Evolutionary conservation across 2,113 vertebrate genomes (phyloP), one percentile per base, ranked within the genome.

Genomic region (Crypturellus undulatus): DNA sequence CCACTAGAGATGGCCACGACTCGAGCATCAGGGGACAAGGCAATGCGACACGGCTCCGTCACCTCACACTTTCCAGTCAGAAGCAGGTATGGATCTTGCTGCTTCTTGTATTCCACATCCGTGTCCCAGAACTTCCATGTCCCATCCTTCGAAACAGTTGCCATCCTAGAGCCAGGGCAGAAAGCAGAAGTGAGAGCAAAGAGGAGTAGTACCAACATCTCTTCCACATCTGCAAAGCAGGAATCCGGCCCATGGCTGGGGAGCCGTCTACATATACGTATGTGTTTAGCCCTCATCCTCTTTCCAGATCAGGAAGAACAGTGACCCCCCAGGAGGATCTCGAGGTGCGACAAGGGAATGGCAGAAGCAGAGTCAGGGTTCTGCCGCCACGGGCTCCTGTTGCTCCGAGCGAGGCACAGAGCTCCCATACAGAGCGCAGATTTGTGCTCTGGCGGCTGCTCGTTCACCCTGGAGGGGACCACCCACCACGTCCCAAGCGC

Each of bases 51-150:
- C 0, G 98, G 98, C 70, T 98, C 97, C 0, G 71, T 78, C 3
- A 98, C 98, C 9, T 90, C 24, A 16, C 98, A 99, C 36, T 96
- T 94, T 30, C 98, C 98, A 0, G 99, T 99, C 93, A 97, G 98
- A 63, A 99, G 97, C 78, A 99, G 95, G 96, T 99, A 99, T 0
- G 99, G 99, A 63, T 99, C 99, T 97, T 99, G 99, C 89, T 99
- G 98, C 97, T 99, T 98, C 95, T 99, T 99, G 79, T 99, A 99
- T 70, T 99, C 99, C 76, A 99, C 99, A 2, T 99, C 97, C 0
- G 99, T 99, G 96, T 99, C 98, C 99, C 99, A 99, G 84, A 99
- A 97, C 94, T 99, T 99, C 99, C 99, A 99, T 0, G 99, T 99
- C 9, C 99, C 98, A 0, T 99, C 99, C 97, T 99, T 99, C 4